Evolutionary conservation across 2,797 vertebrate species (phyloP), one percentile per base, ranked within the genome.

Genomic region (Pagetopsis macropterus): DNA sequence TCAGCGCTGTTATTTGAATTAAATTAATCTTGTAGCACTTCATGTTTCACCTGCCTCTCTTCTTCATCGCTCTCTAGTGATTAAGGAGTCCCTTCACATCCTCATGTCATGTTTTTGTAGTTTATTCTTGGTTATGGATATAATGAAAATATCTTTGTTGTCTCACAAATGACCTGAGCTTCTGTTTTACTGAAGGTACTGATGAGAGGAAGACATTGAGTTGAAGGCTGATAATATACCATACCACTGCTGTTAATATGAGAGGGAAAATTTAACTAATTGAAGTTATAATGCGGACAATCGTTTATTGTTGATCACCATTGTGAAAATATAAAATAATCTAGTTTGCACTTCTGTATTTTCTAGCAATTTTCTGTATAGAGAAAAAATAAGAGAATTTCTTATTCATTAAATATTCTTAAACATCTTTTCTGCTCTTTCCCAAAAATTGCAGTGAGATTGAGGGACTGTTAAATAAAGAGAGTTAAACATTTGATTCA

Each of bases 81-180:
- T 5, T 52, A 16, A 21, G 3, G 8, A 31, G 21, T 55, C 64
- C 27, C 27, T 8, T 4, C 40, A 12, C 13, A 5, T 51, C 41
- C 13, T 48, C 12, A 45, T 50, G 52, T 40, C 12, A 19, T 55
- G n/a, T 19, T 48, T 44, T 43, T 65, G 13, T 33, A 43, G 44
- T 57, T 64, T n/a, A 65, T 65, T 74, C 40, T 52, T 58, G 17
- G 62, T 17, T 31, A 19, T 56, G 49, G 2, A 10, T 10, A 23
- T 21, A 21, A 23, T 13, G 9, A 61, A 52, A 52, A 37, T 7
- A 63, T 37, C 27, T 55, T 31, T 23, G 17, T 9, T 9, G 27
- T 37, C 27, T 46, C 17, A 48, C 27, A 56, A 19, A 57, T 40
- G 13, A 55, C 40, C 41, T 33, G 67, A 16, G 50, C 17, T 33